Percentiles rank a stretch among this genome's conserved stretches.
Conservation (phyloP, 2,797 vertebrate genomes). For the Crenuchus spilurus region DNA sequence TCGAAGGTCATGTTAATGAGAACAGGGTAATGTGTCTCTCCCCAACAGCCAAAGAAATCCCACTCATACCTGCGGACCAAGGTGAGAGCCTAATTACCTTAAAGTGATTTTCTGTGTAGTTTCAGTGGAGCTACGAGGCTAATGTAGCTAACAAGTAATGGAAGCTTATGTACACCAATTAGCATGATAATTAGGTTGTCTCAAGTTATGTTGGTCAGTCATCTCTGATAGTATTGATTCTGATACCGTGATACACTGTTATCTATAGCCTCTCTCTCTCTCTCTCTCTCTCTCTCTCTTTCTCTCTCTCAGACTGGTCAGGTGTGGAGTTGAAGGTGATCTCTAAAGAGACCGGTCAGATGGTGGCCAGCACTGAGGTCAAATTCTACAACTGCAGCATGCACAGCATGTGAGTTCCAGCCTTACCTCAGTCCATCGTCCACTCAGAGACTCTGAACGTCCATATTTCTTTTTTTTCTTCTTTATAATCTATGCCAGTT, state of each 20-base stretch:
- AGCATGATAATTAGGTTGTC: no score
- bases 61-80: constrained; percentile 87
- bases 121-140: no score
- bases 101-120: no score
- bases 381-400: constrained; percentile 99
- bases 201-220: no score
- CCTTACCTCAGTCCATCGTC: background rate
- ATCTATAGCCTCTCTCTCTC: background rate
- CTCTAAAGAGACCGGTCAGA: constrained; percentile 91
- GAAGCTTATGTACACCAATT: no score
- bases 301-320: constrained; percentile 85
- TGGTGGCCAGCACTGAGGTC: constrained; percentile 93
- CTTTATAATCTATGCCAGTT: no score
- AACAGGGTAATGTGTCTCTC: constrained; percentile 89
- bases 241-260: background rate
- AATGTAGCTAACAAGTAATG: no score
- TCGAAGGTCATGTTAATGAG: constrained; percentile 88
- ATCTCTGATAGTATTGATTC: no score
- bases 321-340: constrained; percentile 88
- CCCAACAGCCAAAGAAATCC: constrained; percentile 86
- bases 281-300: background rate
- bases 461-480: background rate
- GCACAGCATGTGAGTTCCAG: constrained; percentile 88
- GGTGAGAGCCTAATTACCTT: constrained; percentile 71
- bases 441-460: background rate